Evolutionary conservation across 2,797 vertebrate species (phyloP).

Genomic region (Antennarius maculatus): DNA sequence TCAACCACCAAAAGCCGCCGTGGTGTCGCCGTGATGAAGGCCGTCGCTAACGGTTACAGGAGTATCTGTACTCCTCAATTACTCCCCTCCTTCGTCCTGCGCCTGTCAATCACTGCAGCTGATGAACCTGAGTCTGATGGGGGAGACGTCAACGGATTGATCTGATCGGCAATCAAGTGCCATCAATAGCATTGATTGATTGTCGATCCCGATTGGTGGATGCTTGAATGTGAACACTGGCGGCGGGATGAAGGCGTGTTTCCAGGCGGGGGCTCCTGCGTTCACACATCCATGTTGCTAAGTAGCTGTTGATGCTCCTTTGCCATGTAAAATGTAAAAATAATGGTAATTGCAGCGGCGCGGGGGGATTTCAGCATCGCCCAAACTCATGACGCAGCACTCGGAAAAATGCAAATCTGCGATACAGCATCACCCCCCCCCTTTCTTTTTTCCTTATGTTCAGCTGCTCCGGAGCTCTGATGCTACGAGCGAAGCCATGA

Average conservation of each 20-base stretch:
- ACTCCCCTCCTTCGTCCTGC: constrained; percentile 23
- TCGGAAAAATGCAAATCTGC: constrained; percentile 57
- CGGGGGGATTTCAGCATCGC: constrained; percentile 48
- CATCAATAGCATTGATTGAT: constrained; percentile 68
- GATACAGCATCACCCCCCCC: constrained; percentile 41
- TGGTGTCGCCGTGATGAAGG: constrained; percentile 90
- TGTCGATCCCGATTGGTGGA: constrained; percentile 24
- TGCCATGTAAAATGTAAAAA: constrained; percentile 52
- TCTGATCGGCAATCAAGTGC: constrained; percentile 48
- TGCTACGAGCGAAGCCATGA: constrained; percentile 15
- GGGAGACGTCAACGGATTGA: constrained; percentile 39
- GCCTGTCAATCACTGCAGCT: constrained; percentile 63
- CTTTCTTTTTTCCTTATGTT: constrained; percentile 27
- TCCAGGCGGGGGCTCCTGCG: neutral
- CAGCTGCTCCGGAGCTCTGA: constrained; percentile 37
- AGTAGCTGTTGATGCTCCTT: constrained; percentile 44
- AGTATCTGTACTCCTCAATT: constrained; percentile 42
- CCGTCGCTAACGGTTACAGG: constrained; percentile 27
- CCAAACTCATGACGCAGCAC: constrained; percentile 68
- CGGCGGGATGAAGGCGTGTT: too few relatives aligned
- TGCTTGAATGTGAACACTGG: constrained; percentile 17
- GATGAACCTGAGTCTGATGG: constrained; percentile 57
- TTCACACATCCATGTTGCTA: constrained; percentile 34
- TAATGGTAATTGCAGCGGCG: constrained; percentile 55
- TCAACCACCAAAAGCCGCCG: constrained; percentile 87